Conservation (phyloP, 1,140 invertebrate genomes). For the Tachypleus tridentatus region DNA sequence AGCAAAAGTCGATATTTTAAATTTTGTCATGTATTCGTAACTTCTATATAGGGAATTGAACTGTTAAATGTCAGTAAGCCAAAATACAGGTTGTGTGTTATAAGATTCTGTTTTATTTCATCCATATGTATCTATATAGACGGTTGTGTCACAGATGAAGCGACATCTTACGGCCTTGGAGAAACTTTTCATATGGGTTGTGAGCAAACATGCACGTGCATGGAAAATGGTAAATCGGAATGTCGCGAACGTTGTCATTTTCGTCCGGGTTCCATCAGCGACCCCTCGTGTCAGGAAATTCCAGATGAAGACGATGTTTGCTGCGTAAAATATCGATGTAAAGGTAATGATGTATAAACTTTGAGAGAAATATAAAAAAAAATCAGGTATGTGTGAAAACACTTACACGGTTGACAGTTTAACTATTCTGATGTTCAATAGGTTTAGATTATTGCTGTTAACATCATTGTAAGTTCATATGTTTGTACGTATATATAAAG, state of each 20-base stretch:
- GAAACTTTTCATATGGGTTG: constrained; percentile 6
- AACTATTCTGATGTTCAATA: too few species aligned
- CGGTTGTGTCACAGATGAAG: constrained; percentile 1
- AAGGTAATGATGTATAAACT: not conserved
- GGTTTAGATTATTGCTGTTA: not conserved
- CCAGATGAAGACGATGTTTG: constrained; percentile 56
- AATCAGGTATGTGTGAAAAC: too few species aligned
- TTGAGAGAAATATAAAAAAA: too few species aligned
- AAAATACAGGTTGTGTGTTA: not conserved
- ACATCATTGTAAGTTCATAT: not conserved
- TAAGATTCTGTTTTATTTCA: not conserved
- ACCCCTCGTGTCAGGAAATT: constrained; percentile 57
- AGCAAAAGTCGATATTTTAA: not conserved
- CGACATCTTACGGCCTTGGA: constrained; percentile 1
- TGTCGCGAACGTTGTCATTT: constrained; percentile 9
- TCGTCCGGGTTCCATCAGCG: constrained; percentile 25
- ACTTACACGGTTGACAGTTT: too few species aligned
- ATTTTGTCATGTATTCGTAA: not conserved
- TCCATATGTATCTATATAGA: not conserved
- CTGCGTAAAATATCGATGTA: constrained; percentile 53
- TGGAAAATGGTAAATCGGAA: constrained; percentile 1
- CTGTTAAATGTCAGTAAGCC: not conserved
- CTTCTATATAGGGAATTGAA: not conserved
- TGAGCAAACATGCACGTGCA: constrained; percentile 7
- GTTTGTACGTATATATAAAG: not conserved